Conservation (phyloP, 2,797 vertebrate genomes). For the Rhabdophis nuchalis region DNA sequence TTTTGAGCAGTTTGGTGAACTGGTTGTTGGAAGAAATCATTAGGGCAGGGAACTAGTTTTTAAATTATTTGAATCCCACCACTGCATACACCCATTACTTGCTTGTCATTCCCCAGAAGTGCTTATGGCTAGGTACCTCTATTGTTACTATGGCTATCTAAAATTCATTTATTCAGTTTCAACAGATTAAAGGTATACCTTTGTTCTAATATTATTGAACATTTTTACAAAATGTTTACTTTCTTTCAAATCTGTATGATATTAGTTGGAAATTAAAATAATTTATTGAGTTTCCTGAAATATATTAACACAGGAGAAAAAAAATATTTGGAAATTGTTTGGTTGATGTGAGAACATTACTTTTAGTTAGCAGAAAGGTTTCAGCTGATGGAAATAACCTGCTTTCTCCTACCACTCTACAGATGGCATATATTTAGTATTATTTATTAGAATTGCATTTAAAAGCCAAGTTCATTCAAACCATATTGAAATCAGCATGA, state of each 20-base stretch:
- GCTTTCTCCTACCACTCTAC: background rate
- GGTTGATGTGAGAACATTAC: background rate
- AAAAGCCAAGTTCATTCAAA: background rate
- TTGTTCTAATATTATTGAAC: background rate
- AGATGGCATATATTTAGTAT: background rate
- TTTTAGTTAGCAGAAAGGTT: background rate
- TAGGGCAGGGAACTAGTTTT: too few species aligned
- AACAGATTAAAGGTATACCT: background rate
- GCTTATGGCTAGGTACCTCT: background rate
- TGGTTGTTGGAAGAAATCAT: too few species aligned
- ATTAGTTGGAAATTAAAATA: background rate
- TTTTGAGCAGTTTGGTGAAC: too few species aligned
- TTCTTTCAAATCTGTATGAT: background rate
- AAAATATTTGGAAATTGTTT: background rate
- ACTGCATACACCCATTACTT: background rate
- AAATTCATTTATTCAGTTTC: background rate
- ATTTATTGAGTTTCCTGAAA: background rate
- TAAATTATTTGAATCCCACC: too few species aligned
- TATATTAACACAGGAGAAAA: background rate
- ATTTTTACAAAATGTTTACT: background rate
- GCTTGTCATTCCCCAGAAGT: background rate
- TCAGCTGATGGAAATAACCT: background rate
- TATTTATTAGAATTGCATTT: background rate
- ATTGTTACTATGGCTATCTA: background rate
- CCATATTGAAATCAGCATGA: background rate